Evolutionary conservation across 2,113 vertebrate species (phyloP).

Genomic region (Zapornia atra): DNA sequence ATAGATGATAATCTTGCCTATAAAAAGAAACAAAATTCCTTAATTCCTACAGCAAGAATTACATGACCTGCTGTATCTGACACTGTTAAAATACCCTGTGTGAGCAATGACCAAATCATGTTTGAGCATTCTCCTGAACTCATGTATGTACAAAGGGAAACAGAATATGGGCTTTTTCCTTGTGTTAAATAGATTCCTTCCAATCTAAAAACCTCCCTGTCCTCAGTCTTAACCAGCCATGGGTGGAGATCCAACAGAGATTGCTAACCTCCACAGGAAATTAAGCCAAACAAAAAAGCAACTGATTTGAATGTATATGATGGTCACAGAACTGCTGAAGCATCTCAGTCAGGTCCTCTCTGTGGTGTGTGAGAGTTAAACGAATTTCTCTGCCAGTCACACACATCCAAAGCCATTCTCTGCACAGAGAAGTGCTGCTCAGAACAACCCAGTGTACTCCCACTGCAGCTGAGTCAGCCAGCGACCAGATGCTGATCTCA

Average conservation of each 20-base stretch:
- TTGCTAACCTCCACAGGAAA: constrained; percentile 12
- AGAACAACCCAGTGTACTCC: not conserved
- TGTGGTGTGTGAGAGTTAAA: not conserved
- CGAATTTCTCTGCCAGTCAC: not conserved
- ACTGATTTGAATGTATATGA: not conserved
- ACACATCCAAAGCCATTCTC: not conserved
- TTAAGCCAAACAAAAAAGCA: not conserved
- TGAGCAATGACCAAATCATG: not conserved
- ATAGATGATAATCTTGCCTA: not conserved
- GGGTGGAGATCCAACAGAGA: not conserved
- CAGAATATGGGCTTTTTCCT: not conserved
- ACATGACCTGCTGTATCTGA: not conserved
- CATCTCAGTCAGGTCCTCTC: not conserved
- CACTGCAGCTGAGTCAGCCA: constrained; percentile 46
- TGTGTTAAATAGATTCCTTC: not conserved
- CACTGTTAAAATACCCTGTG: not conserved
- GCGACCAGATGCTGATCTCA: constrained; percentile 45
- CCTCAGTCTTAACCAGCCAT: not conserved
- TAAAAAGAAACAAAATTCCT: not conserved
- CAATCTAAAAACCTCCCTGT: not conserved
- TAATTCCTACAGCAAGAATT: not conserved
- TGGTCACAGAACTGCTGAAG: not conserved
- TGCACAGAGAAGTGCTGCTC: constrained; percentile 10
- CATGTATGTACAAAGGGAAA: not conserved
- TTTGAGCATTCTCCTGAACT: not conserved